Evolutionary conservation across 2,797 vertebrate species (phyloP), one percentile per base, ranked within the genome.

Genomic region (Chanos chanos): DNA sequence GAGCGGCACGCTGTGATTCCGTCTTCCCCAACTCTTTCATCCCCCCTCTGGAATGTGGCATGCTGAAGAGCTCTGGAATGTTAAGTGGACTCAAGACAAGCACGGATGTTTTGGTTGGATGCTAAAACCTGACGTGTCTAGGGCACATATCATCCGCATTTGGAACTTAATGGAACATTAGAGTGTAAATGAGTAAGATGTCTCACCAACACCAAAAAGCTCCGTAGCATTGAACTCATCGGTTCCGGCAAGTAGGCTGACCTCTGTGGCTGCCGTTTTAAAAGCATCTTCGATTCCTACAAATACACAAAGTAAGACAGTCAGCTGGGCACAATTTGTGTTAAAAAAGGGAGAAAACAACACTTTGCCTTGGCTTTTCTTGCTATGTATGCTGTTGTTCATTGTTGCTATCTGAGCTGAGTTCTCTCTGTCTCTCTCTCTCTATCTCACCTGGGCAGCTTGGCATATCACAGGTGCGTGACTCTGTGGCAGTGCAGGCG

Each of bases 191-290:
- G 13, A 34, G 28, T 13, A 62, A 34, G 64, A 47, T 58, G 39
- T 71, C 96, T 94, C 91, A 97, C 96, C 96, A 22, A 97, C 92
- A 82, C 96, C 94, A 86, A 98, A 98, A 39, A 98, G 91, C 68
- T 94, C 96, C 45, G 94, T 98, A 60, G 96, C 94, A 5, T 98
- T 98, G 84, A 97, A 97, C 66, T 95, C 94, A 68, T 98, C 94
- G 0, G 90, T 97, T 79, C 95, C 95, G 2, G 94, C 93, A 4
- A 98, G 89, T 59, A 98, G 87, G 67, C 94, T 97, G 70, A 96
- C 94, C 89, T 98, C 95, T 0, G 96, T 98, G 62, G 95, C 94
- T 7, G 96, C 96, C 4, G 96, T 97, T 85, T 88, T 91, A 84
- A 98, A 98, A 67, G 95, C 94, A 34, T 98, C 96, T 87, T 98